These are phyloP conservation scores for Hyperoodon ampullatus DNA, from an alignment of 2,113 vertebrate species.

Conservation along the genomic window DNA sequence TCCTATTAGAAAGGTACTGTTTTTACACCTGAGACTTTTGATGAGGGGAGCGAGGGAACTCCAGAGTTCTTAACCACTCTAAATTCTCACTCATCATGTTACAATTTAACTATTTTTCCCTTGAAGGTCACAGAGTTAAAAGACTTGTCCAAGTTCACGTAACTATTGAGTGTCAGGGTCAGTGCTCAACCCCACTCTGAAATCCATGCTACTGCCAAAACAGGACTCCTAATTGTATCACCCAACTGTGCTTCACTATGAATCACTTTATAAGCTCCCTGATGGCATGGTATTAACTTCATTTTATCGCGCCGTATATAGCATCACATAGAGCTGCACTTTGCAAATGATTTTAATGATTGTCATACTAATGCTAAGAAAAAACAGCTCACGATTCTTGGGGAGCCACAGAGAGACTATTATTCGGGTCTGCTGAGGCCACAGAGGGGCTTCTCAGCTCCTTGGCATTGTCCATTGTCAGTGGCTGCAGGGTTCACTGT, in stretches of 20 bases:
- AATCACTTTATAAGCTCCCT: not conserved
- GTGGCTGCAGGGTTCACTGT: slow-evolving; percentile 28
- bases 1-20: not conserved
- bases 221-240: not conserved
- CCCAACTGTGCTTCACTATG: not conserved
- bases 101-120: not conserved
- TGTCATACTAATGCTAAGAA: not conserved
- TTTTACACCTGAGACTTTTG: not conserved
- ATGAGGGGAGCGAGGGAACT: not conserved
- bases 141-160: not conserved
- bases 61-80: not conserved
- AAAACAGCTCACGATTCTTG: not conserved
- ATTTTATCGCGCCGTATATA: not conserved
- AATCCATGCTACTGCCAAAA: not conserved
- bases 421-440: slow-evolving; percentile 22
- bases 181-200: not conserved
- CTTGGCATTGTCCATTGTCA: not conserved
- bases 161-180: not conserved
- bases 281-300: not conserved
- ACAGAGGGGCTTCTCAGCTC: not conserved
- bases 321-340: not conserved
- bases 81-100: not conserved
- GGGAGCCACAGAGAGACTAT: not conserved
- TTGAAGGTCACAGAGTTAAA: not conserved
- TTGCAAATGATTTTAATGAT: not conserved